These are phyloP conservation scores for Alsophila aescularia DNA, from an alignment of 2,888 invertebrate species.

Conservation along the genomic window DNA sequence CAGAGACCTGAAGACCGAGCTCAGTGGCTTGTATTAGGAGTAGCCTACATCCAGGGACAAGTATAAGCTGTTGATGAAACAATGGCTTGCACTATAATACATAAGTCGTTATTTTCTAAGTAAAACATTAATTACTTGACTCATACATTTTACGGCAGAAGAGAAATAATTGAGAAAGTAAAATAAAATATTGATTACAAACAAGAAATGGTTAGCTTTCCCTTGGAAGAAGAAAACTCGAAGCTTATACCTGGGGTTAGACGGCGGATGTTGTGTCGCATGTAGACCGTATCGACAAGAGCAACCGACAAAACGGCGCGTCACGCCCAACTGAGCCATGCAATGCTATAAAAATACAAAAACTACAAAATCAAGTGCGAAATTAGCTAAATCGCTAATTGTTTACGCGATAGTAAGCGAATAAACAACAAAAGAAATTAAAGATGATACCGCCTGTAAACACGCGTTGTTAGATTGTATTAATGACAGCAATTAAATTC, in stretches of 20 bases:
- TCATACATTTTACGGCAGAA: not conserved
- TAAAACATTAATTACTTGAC: slow-evolving; percentile 1
- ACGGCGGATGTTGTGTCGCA: slow-evolving; percentile 67
- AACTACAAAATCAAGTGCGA: slow-evolving; percentile 53
- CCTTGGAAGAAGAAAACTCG: slow-evolving; percentile 51
- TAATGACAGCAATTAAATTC: slow-evolving; percentile 35
- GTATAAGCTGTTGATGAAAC: too few species aligned
- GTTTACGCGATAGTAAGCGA: slow-evolving; percentile 30
- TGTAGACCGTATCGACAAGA: slow-evolving; percentile 80
- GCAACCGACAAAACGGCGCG: slow-evolving; percentile 75
- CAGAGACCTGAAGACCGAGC: too few species aligned
- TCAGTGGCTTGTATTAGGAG: too few species aligned
- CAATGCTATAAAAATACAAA: slow-evolving; percentile 63
- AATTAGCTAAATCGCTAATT: slow-evolving; percentile 53
- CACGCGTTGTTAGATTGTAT: slow-evolving; percentile 3
- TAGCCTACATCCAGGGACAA: too few species aligned
- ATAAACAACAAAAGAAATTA: slow-evolving; percentile 33
- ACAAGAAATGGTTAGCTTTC: slow-evolving; percentile 53
- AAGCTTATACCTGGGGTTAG: slow-evolving; percentile 69
- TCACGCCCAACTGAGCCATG: slow-evolving; percentile 76
- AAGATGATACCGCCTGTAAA: not conserved
- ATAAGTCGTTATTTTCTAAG: slow-evolving; percentile 38
- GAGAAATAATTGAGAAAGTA: slow-evolving; percentile 15
- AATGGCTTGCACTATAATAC: slow-evolving; percentile 36
- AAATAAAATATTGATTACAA: slow-evolving; percentile 42